These are phyloP conservation scores for Andrena fulva DNA, from an alignment of 2,888 invertebrate genomes.

Conservation along the genomic window DNA sequence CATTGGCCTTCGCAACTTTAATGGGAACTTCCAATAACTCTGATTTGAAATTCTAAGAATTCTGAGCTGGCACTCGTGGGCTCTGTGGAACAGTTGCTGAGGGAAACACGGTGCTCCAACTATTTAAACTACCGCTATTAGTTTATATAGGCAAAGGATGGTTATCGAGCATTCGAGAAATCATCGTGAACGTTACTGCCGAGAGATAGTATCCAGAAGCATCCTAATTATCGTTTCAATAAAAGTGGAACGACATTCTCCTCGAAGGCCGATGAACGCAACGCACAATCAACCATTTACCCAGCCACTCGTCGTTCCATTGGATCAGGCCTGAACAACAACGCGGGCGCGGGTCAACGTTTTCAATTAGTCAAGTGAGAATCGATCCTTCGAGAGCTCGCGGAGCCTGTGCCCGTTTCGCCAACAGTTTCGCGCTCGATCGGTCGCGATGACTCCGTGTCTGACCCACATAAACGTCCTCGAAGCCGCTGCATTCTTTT, in stretches of 20 bases:
- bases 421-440: conserved; percentile 27
- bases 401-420: conserved; percentile 22
- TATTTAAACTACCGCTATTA: background rate
- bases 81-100: too few species aligned
- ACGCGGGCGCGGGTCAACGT: conserved; percentile 7
- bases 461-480: conserved; percentile 43
- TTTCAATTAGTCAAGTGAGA: conserved; percentile 30
- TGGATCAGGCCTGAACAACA: conserved; percentile 10
- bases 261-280: conserved; percentile 4
- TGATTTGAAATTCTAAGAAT: background rate
- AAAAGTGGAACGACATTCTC: conserved; percentile 16
- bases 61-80: too few species aligned
- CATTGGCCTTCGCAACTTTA: background rate
- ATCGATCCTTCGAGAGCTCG: conserved; percentile 15
- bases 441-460: conserved; percentile 10
- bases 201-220: conserved; percentile 10
- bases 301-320: conserved; percentile 4
- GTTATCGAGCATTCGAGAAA: background rate
- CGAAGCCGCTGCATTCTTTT: conserved; percentile 1
- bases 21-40: background rate
- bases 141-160: background rate
- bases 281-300: conserved; percentile 13
- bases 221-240: conserved; percentile 6
- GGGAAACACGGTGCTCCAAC: background rate
- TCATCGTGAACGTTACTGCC: background rate